phyloP scores from a whole-genome alignment of 2,888 invertebrate genomes.

The Podabrus alpinus region DNA sequence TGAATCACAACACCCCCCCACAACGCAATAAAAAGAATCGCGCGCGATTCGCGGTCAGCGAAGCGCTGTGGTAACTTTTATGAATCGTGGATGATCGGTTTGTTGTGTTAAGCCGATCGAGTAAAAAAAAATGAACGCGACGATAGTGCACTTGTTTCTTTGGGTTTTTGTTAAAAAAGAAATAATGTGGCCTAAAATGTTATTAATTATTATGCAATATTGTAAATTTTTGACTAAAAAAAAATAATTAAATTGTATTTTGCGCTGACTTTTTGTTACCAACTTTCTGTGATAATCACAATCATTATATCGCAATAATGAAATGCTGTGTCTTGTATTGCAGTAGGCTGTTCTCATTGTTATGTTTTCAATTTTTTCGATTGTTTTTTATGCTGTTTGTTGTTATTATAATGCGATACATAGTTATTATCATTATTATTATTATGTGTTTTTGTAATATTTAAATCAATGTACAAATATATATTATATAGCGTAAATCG shows the following conservation, averaged over 20 bases:
- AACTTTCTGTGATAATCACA: slow-evolving; percentile 58
- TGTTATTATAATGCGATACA: slow-evolving; percentile 35
- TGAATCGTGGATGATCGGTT: background rate
- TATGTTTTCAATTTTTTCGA: slow-evolving; percentile 39
- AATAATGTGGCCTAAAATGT: slow-evolving; percentile 26
- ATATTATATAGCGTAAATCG: slow-evolving; percentile 21
- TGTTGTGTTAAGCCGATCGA: background rate
- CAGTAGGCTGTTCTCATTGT: slow-evolving; percentile 51
- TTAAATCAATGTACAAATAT: slow-evolving; percentile 37
- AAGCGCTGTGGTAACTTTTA: background rate
- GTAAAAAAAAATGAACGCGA: background rate
- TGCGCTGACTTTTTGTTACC: slow-evolving; percentile 43
- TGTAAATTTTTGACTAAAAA: background rate
- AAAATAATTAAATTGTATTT: slow-evolving; percentile 15
- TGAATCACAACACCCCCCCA: background rate
- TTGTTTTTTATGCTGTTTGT: slow-evolving; percentile 30
- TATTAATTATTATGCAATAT: slow-evolving; percentile 6
- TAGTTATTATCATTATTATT: slow-evolving; percentile 14
- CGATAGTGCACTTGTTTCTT: background rate
- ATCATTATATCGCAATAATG: slow-evolving; percentile 58
- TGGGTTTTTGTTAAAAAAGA: slow-evolving; percentile 5
- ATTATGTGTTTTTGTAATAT: slow-evolving; percentile 39
- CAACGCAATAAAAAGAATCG: background rate
- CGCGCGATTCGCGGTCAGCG: background rate
- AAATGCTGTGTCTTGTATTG: slow-evolving; percentile 57